Conservation (phyloP, 1,140 invertebrate genomes). For the Vanessa atalanta region DNA sequence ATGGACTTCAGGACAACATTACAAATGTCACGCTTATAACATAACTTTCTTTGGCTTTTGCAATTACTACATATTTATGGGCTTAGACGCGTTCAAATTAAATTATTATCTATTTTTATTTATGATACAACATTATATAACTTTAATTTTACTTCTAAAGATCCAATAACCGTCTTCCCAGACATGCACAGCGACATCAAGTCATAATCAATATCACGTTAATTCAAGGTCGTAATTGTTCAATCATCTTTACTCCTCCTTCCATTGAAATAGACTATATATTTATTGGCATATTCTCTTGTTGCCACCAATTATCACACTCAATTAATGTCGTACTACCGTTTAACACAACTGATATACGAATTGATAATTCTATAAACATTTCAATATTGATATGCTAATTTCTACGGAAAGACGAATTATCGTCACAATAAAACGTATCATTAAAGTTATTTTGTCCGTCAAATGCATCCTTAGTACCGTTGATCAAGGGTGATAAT, state of each 20-base stretch:
- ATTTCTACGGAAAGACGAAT: slow-evolving; percentile 29
- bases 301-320: slow-evolving; percentile 5
- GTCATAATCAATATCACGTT: no score
- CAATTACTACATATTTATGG: background rate
- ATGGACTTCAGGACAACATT: background rate
- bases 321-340: background rate
- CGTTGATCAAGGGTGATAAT: slow-evolving; percentile 16
- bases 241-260: no score
- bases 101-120: no score
- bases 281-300: background rate
- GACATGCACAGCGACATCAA: no score
- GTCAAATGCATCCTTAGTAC: slow-evolving; percentile 7
- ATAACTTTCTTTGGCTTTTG: background rate
- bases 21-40: background rate
- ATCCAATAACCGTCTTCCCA: no score
- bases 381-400: slow-evolving; percentile 33
- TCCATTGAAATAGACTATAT: background rate
- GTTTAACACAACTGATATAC: slow-evolving; percentile 10
- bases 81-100: background rate
- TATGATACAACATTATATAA: no score
- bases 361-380: slow-evolving; percentile 12
- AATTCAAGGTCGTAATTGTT: no score
- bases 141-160: no score
- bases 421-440: slow-evolving; percentile 35
- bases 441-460: background rate